Conservation (phyloP, 2,113 vertebrate species). For the Alosa alosa region DNA sequence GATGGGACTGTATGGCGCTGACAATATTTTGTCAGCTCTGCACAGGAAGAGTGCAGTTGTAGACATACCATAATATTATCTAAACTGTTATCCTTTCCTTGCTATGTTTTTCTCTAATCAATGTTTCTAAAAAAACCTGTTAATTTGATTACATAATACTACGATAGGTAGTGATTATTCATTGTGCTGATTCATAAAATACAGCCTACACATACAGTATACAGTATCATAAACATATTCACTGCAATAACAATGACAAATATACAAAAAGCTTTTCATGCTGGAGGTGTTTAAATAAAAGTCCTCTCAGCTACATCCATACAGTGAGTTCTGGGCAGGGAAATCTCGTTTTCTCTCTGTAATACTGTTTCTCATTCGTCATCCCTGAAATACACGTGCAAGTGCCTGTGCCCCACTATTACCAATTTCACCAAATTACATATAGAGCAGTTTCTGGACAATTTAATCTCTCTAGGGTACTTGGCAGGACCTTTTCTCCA, state of each 20-base stretch:
- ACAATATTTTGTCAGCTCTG: too few species aligned
- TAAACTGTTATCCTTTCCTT: not conserved
- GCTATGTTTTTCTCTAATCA: not conserved
- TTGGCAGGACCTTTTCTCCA: constrained; percentile 62
- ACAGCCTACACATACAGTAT: not conserved
- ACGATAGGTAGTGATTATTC: not conserved
- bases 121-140: too few species aligned
- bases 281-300: not conserved
- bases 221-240: not conserved
- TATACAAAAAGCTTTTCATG: not conserved
- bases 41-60: too few species aligned
- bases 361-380: constrained; percentile 36
- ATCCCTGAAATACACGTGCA: constrained; percentile 58
- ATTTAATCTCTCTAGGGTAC: constrained; percentile 82
- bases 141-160: not conserved
- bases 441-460: constrained; percentile 79
- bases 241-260: not conserved
- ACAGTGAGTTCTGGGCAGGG: not conserved
- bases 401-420: constrained; percentile 65
- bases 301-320: not conserved
- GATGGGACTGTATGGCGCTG: not conserved
- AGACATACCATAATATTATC: too few species aligned
- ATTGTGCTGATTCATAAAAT: not conserved
- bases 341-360: not conserved
- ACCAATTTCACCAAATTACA: constrained; percentile 76